These are phyloP conservation scores for Propithecus deckenii DNA, from an alignment of 2,797 vertebrate species.

Conservation along the genomic window DNA sequence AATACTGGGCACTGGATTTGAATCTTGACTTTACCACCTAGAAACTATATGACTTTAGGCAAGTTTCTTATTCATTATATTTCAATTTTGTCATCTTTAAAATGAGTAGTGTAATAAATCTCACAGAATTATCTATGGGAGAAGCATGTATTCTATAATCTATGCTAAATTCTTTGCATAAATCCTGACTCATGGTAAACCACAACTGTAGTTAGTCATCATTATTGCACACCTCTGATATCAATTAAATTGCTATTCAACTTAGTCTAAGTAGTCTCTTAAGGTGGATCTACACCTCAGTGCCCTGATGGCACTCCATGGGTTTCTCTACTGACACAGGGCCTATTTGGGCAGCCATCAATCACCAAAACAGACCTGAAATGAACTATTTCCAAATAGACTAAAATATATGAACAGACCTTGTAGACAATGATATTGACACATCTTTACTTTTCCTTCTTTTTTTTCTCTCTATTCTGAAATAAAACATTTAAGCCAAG, in stretches of 20 bases:
- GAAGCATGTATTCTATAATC: neutral
- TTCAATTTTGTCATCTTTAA: neutral
- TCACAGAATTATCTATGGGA: neutral
- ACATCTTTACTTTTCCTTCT: neutral
- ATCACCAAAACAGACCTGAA: neutral
- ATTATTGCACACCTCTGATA: neutral
- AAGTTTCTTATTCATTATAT: neutral
- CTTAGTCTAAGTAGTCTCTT: neutral
- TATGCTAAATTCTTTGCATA: neutral
- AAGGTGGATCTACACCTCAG: neutral
- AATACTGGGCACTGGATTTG: neutral
- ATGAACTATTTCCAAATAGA: neutral
- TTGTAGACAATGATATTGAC: neutral
- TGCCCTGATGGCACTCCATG: neutral
- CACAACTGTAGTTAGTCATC: neutral
- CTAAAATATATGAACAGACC: neutral
- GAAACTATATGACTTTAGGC: neutral
- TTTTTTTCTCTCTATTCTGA: neutral
- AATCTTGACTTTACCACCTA: neutral
- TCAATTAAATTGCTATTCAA: neutral
- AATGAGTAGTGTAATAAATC: neutral
- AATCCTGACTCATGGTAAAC: neutral
- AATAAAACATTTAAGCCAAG: constrained; percentile 8
- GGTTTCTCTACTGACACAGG: neutral
- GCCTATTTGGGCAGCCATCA: neutral